Conservation (phyloP, 2,797 vertebrate genomes). For the Sebastes itinus region DNA sequence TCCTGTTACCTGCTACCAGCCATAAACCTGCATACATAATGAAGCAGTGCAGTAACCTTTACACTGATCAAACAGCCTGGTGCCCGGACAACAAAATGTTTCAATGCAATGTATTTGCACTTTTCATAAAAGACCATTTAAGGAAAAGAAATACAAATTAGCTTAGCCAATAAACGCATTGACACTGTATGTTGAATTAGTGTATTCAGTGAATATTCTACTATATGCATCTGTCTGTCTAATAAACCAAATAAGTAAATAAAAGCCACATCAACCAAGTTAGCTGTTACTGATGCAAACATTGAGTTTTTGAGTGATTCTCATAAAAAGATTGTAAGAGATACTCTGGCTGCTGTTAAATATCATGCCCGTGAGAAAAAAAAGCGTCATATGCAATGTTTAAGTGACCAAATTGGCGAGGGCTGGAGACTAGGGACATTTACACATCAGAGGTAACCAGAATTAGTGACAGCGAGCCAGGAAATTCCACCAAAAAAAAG, state of each 20-base stretch:
- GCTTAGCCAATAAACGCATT: not conserved
- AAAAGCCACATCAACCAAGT: not conserved
- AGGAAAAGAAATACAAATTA: not conserved
- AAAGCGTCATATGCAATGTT: no score
- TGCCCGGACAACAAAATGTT: not conserved
- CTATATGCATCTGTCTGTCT: not conserved
- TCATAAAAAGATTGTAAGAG: not conserved
- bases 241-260: not conserved
- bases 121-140: not conserved
- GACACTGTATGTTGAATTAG: not conserved
- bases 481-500: no score
- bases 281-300: not conserved
- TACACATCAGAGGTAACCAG: no score
- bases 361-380: not conserved
- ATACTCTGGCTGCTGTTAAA: not conserved
- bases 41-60: not conserved
- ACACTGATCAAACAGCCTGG: not conserved
- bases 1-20: not conserved
- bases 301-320: not conserved
- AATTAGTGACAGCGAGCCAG: no score
- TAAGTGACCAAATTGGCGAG: no score
- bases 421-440: no score
- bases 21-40: not conserved
- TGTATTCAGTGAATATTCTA: not conserved
- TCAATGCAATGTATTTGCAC: not conserved